phyloP scores from a whole-genome alignment of 2,113 vertebrate genomes.

The Hydrochoerus hydrochaeris region DNA sequence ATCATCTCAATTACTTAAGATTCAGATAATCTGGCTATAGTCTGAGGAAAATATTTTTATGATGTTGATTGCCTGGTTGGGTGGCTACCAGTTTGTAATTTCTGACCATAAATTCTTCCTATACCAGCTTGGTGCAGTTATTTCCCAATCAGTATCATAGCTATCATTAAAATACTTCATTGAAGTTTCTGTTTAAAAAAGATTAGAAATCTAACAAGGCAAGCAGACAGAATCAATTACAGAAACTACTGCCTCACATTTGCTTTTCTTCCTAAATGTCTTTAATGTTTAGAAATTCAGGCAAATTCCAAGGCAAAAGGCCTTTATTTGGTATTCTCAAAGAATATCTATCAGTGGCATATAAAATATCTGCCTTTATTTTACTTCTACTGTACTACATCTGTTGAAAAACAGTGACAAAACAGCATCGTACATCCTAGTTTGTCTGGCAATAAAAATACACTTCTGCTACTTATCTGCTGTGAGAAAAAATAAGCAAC shows the following conservation, averaged over 20 bases:
- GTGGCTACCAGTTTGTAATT: neutral
- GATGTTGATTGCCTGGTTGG: neutral
- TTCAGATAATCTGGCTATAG: neutral
- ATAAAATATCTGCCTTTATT: conserved; percentile 39
- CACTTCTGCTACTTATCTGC: neutral
- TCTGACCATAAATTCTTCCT: conserved; percentile 9
- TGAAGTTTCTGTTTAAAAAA: neutral
- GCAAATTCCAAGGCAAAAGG: neutral
- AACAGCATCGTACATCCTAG: neutral
- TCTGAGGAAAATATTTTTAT: conserved; percentile 17
- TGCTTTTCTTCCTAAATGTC: neutral
- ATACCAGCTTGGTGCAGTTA: neutral
- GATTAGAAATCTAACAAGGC: conserved; percentile 16
- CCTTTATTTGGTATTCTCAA: neutral
- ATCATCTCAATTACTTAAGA: conserved; percentile 32
- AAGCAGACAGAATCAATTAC: conserved; percentile 3
- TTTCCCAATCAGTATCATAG: neutral
- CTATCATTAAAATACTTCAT: neutral
- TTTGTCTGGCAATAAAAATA: too few species aligned
- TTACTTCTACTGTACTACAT: neutral
- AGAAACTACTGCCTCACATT: neutral
- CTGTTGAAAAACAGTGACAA: conserved; percentile 15
- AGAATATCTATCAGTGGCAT: neutral
- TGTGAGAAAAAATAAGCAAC: neutral
- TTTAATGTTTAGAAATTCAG: conserved; percentile 53